Percentiles rank a stretch among this genome's conserved stretches.
phyloP scores from a whole-genome alignment of 2,113 vertebrate species.

The Psophia crepitans region DNA sequence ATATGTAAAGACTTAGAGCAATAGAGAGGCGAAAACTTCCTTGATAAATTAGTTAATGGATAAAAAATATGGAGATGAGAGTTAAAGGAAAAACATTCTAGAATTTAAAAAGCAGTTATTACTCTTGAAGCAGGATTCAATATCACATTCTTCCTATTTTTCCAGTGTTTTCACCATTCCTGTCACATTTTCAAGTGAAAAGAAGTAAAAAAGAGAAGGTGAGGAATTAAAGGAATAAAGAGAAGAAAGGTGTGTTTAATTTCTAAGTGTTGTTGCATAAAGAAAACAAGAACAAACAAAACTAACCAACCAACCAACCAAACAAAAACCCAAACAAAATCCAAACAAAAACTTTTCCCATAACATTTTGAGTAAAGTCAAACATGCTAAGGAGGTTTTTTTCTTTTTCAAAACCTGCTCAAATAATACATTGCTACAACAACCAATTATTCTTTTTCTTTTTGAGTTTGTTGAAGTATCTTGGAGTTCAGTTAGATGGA shows the following conservation, averaged over 20 bases:
- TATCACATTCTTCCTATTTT: neutral
- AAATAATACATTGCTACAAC: neutral
- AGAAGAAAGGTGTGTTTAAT: neutral
- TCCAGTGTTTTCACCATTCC: rapidly evolving
- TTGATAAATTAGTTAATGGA: neutral
- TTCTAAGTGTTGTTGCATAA: neutral
- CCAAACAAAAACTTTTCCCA: neutral
- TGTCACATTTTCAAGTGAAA: neutral
- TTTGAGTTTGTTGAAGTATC: neutral
- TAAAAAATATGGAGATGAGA: neutral
- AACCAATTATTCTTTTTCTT: neutral
- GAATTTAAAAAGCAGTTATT: neutral
- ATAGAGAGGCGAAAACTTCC: neutral
- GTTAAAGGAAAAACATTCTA: neutral
- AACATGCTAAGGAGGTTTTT: neutral
- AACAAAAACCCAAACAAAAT: neutral
- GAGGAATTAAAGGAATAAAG: neutral
- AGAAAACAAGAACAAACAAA: neutral
- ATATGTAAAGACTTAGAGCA: neutral
- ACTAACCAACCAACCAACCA: too few relatives aligned
- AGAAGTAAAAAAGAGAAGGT: neutral
- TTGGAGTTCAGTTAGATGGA: neutral
- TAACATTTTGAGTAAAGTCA: neutral
- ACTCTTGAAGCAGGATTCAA: neutral
- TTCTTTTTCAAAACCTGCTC: neutral